Conservation (phyloP, 2,888 invertebrate species). For the Sycophila texana region DNA sequence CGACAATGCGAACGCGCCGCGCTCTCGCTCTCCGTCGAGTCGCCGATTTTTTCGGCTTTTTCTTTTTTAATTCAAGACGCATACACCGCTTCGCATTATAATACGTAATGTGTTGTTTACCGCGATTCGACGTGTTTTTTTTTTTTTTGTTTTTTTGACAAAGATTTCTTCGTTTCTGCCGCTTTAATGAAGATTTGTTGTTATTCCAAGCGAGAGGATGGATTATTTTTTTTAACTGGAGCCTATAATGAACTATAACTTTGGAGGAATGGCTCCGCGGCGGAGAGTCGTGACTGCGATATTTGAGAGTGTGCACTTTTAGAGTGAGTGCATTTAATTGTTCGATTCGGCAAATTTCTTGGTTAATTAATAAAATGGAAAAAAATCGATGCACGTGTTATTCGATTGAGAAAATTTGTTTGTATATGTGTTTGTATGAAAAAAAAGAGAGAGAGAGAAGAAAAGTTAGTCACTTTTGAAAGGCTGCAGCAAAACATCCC, state of each 20-base stretch:
- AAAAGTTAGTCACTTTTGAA: background rate
- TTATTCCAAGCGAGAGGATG: background rate
- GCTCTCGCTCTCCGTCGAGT: background rate
- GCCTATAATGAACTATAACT: conserved; percentile 44
- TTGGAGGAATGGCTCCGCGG: conserved; percentile 5
- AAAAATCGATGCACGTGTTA: too few species aligned
- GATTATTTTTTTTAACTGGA: conserved; percentile 1
- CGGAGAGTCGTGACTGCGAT: conserved; percentile 38
- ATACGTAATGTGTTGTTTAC: background rate
- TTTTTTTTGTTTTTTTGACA: background rate
- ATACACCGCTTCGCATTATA: background rate
- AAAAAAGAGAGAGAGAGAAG: background rate
- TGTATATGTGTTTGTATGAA: background rate
- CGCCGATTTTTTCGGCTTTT: background rate
- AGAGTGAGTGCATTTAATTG: background rate
- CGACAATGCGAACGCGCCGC: conserved; percentile 35
- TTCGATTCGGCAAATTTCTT: background rate
- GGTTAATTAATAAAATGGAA: background rate
- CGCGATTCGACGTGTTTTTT: background rate
- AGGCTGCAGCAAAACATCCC: conserved; percentile 11
- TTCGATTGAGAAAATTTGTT: background rate
- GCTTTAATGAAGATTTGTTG: conserved; percentile 12
- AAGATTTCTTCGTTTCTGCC: background rate
- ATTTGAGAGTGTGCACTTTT: conserved; percentile 2
- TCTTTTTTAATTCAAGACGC: background rate